phyloP scores from a whole-genome alignment of 2,888 invertebrate genomes.

The Mesorhabditis spiculigera region DNA sequence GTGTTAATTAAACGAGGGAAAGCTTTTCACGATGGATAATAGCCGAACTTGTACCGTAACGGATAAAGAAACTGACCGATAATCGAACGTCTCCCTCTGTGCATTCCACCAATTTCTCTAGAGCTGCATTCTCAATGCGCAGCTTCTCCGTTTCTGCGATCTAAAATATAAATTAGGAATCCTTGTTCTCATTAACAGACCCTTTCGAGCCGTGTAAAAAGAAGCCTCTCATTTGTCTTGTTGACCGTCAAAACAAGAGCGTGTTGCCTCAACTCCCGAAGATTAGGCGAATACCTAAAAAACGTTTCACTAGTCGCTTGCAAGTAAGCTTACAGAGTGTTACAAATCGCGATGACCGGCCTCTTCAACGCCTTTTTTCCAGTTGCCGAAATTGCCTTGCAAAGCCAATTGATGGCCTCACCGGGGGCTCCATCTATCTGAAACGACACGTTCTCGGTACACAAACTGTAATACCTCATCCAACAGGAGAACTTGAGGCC shows the following conservation, averaged over 20 bases:
- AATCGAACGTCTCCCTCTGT: constrained; percentile 84
- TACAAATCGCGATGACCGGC: constrained; percentile 94
- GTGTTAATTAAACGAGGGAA: too few species aligned
- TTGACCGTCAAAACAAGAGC: constrained; percentile 72
- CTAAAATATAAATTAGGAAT: constrained; percentile 6
- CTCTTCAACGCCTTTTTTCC: constrained; percentile 62
- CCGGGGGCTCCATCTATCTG: constrained; percentile 95
- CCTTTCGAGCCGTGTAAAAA: constrained; percentile 67
- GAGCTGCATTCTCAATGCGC: constrained; percentile 70
- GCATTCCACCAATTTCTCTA: constrained; percentile 77
- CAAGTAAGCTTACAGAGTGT: constrained; percentile 69
- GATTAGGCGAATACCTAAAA: constrained; percentile 59
- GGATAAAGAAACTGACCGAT: constrained; percentile 66
- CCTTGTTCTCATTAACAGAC: not conserved
- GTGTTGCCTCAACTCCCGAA: constrained; percentile 76
- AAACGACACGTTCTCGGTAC: constrained; percentile 64
- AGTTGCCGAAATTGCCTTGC: constrained; percentile 23
- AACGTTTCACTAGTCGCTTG: not conserved
- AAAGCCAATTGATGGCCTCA: constrained; percentile 52
- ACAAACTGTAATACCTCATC: constrained; percentile 17
- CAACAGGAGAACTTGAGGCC: constrained; percentile 40
- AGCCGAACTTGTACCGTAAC: too few species aligned
- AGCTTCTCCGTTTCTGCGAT: constrained; percentile 66
- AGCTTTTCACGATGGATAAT: too few species aligned
- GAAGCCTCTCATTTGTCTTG: constrained; percentile 56